Evolutionary conservation across 2,888 invertebrate species (phyloP), one percentile per base, ranked within the genome.

Genomic region (Lepetodrilus schrolli): DNA sequence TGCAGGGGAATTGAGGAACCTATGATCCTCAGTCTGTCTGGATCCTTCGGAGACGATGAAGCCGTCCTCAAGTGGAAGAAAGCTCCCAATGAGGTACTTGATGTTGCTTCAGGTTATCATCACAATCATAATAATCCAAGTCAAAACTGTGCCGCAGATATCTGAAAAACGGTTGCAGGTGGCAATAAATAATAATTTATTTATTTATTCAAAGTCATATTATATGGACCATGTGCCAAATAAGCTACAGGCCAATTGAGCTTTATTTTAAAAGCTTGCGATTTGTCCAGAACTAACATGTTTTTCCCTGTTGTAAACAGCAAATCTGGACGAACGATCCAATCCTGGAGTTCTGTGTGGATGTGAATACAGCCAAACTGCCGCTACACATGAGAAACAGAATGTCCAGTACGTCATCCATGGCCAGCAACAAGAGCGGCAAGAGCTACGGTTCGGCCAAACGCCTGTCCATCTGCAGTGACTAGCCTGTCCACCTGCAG

Each of bases 41-140:
- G 92, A 69, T 90, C 88, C 76, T 91, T 91, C 83, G 90, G 90
- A 23, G 92, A 92, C 79, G 92, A 92, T 74, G 92, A 92, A 82
- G 89, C 92, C 20, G 89, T 92, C n/a, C 83, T 92, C n/a, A 87
- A 90, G 68, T 92, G 92, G 92, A 88, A 82, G 30, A 86, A 86
- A 74, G 91, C 90, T 75, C 80, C 86, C 51, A 87, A 89, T 77
- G 91, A 91, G 82, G 88, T 89, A 80, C n/a, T n/a, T n/a, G n/a
- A n/a, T n/a, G n/a, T n/a, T n/a, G n/a, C n/a, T n/a, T n/a, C n/a
- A n/a, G n/a, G n/a, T n/a, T n/a, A n/a, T n/a, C n/a, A n/a, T n/a
- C n/a, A n/a, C n/a, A n/a, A n/a, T n/a, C n/a, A n/a, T n/a, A n/a
- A n/a, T n/a, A n/a, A n/a, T n/a, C n/a, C n/a, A n/a, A n/a, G n/a